These are phyloP conservation scores for Pandion haliaetus DNA, from an alignment of 2,113 vertebrate species.

Conservation along the genomic window DNA sequence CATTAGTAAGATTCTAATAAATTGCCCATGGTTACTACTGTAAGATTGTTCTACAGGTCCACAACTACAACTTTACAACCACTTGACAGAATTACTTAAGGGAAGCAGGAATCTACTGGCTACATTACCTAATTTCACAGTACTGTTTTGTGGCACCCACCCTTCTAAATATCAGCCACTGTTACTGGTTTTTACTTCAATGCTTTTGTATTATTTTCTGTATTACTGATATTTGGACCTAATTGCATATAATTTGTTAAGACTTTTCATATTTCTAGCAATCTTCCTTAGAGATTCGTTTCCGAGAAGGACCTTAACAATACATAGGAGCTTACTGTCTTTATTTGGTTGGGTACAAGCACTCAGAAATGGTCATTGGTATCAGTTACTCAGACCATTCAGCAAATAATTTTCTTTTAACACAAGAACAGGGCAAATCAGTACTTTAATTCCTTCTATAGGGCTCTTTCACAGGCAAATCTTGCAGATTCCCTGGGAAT, in stretches of 20 bases:
- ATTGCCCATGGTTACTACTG: not conserved
- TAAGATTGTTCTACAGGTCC: not conserved
- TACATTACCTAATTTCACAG: not conserved
- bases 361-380: not conserved
- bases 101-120: not conserved
- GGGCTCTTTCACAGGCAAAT: not conserved
- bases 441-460: not conserved
- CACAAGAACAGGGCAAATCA: not conserved
- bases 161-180: not conserved
- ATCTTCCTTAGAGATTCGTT: not conserved
- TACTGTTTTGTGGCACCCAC: not conserved
- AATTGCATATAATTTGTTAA: not conserved
- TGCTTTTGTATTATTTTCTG: not conserved
- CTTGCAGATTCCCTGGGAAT: not conserved
- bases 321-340: not conserved
- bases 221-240: not conserved
- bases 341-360: not conserved
- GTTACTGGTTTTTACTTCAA: not conserved
- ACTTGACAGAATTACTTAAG: not conserved
- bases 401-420: not conserved
- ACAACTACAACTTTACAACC: not conserved
- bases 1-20: not conserved
- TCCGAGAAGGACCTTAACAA: not conserved
- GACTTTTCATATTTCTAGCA: not conserved
- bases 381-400: not conserved